Evolutionary conservation across 2,113 vertebrate species (phyloP), one percentile per base, ranked within the genome.

Genomic region (Argyrosomus japonicus): DNA sequence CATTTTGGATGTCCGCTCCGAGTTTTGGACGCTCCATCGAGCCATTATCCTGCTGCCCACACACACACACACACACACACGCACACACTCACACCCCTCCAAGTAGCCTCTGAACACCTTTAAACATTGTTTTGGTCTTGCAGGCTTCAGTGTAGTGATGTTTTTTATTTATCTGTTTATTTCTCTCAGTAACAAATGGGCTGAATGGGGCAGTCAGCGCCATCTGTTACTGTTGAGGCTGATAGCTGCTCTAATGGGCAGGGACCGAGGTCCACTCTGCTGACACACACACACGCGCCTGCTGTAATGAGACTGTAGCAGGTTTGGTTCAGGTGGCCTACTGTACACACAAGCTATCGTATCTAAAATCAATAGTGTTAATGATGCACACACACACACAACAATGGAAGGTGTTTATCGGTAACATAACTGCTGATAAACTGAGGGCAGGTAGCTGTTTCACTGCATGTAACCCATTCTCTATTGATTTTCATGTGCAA

Each of bases 211-310:
- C 87, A 53, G 79, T 78, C 65, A 71, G 75, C 21, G 2, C 91
- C 89, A 87, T 91, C 89, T 92, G 89, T 87, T 86, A 86, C 75
- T 76, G 60, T 65, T 65, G 82, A 81, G 85, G 36, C 79, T 78
- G 69, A 87, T 68, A 82, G 75, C 61, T 75, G 62, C 57, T 77
- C 40, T 84, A 79, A 89, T 85, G 81, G 80, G 74, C 76, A 81
- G 68, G 78, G 77, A 81, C 87, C 61, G 62, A 71, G 72, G 60
- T 76, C 48, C 65, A 54, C 57, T 74, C 50, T 77, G 68, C 63
- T 77, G 25, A 63, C 78, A 54, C 80, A 53, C 54, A 47, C 53
- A 58, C 57, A 64, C 72, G 64, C 3, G 10, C 43, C 48, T n/a
- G 25, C 25, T 50, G 69, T 60, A 50, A 50, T 11, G 4, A 36